Evolutionary conservation across 2,797 vertebrate genomes (phyloP), one percentile per base, ranked within the genome.

Genomic region (Cetoscarus ocellatus): DNA sequence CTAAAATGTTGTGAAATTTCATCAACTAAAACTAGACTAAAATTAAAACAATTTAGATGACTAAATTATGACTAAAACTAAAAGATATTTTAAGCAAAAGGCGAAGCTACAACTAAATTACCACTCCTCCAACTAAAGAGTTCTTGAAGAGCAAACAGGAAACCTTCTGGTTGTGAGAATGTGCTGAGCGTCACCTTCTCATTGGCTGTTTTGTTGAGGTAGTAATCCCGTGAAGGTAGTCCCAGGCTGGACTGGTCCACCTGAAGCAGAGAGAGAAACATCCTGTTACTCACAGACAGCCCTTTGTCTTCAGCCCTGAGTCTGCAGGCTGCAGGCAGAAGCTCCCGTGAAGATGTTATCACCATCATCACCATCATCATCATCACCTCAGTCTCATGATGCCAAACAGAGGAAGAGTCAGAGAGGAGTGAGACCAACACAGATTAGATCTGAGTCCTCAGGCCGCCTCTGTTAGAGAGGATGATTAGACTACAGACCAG

Each of bases 161-260:
- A 27, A 27, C 27, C 4, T 27, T 27, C 27, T 27, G 27, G 4
- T 27, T 2, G 27, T 27, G 27, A 27, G 4, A 27, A 27, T 4
- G 4, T 4, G 27, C 27, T 4, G 27, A 27, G 27, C 27, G 27
- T 12, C 14, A 98, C 98, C 96, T 99, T 99, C 88, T 96, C 95
- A 0, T 99, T 98, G 78, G 96, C 95, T 0, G 98, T 99, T 91
- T 95, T 97, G 91, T 99, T 99, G 91, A 99, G 95, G 91, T 99
- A 99, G 88, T 97, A 99, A 75, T 99, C 96, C 60, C 97, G 92
- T 0, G 98, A 99, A 0, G 98, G 98, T 42, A 99, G 86, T 11
- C 97, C 97, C 58, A 99, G 91, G 43, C 96, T 98, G 0, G 97
- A 97, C 88, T 99, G 98, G 90, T 99, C 97, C 67, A 98, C 95